Evolutionary conservation across 2,888 invertebrate genomes (phyloP), one percentile per base, ranked within the genome.

Genomic region (Apamea sordens): DNA sequence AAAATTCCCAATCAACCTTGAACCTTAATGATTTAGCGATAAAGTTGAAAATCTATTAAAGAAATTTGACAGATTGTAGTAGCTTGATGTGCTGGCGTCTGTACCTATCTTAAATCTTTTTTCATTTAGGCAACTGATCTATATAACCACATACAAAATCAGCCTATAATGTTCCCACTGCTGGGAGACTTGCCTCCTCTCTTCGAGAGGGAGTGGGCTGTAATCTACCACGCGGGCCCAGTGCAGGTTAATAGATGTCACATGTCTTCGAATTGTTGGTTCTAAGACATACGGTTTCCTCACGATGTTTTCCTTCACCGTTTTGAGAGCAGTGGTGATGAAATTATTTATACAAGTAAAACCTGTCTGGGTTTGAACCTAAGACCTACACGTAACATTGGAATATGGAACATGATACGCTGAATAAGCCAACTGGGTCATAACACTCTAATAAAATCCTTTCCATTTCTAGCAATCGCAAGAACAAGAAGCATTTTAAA

Each of bases 401-500:
- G 53, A 24, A 24, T 3, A 56, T 56, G 8, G 10, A 24, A 56
- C 53, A 24, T 56, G 10, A 56, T 8, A 56, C 0, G 24, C 10
- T 56, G 24, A 24, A 4, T n/a, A 24, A n/a, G 24, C 56, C n/a
- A 70, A 53, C 53, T 70, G 24, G 32, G 69, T 24, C 50, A 50
- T 50, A 69, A 69, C 6, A 32, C 15, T 69, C n/a, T 24, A 21
- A 28, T 53, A 53, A 70, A 56, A 59, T 59, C 21, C 11, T 50
- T 73, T 36, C 11, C 28, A 50, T 53, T 64, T 4, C 50, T 18
- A 15, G 15, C 10, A 44, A 64, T 11, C 0, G 21, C n/a, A 61
- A 56, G 11, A 53, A 53, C 41, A 63, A 53, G n/a, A 44, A 75
- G n/a, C 7, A 44, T 53, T 64, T 64, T 53, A 44, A 76, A 63